Evolutionary conservation across 2,888 invertebrate species (phyloP), one percentile per base, ranked within the genome.

Genomic region (Diarsia mendica): DNA sequence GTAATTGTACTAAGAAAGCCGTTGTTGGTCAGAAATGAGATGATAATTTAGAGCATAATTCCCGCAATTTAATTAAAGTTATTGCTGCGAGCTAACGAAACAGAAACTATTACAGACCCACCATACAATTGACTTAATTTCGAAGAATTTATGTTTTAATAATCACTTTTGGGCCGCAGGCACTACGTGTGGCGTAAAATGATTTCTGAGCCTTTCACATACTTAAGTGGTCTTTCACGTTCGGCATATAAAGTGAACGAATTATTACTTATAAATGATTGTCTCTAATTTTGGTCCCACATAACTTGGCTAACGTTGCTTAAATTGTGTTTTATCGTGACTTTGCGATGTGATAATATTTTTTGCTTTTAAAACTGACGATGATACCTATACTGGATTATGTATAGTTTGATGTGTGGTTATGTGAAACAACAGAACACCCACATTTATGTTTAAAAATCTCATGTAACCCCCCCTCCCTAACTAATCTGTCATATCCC

Each of bases 141-240:
- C 64, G 58, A 53, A 82, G 61, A 70, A 75, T 83, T 69, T 77
- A 81, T 77, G 72, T 76, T 73, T 80, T 84, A 84, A 80, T 83
- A 70, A 73, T 66, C 72, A 61, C 55, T 76, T 72, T 60, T 61
- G 15, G 80, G 69, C 84, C 49, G 70, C 28, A 15, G 84, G 83
- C 79, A 11, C 48, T 72, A 72, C 67, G 69, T 67, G 70, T 77
- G 75, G 64, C 70, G 64, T 75, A 72, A 75, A 82, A 71, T 77
- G 28, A 75, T 77, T 70, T 76, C 67, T 49, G 67, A 53, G 65
- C 20, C 55, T 73, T 68, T 84, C 65, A 81, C 81, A 72, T 61
- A 75, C 23, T 68, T 67, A 72, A 72, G 65, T 73, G 70, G 65
- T 53, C 23, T 63, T 71, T 66, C 68, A 84, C 67, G 85, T 71